Evolutionary conservation across 2,797 vertebrate genomes (phyloP).

Genomic region (Falco naumanni): DNA sequence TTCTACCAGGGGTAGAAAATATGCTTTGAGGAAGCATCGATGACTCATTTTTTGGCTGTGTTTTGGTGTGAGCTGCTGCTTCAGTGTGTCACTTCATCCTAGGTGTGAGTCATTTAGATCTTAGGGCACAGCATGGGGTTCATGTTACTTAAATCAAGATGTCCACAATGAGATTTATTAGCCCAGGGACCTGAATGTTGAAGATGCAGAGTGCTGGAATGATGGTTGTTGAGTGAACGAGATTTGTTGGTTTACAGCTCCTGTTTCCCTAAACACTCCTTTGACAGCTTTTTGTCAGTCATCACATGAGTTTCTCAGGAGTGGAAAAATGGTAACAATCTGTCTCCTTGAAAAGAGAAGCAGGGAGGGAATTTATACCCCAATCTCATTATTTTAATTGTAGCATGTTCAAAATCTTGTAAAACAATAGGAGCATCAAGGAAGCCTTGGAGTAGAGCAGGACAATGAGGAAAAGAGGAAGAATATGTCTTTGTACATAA

Average conservation of each 20-base stretch:
- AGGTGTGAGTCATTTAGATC: background rate
- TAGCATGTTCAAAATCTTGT: constrained; percentile 31
- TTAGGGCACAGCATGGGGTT: background rate
- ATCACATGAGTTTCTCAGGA: constrained; percentile 38
- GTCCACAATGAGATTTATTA: background rate
- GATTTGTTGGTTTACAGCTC: constrained; percentile 31
- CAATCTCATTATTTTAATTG: constrained; percentile 55
- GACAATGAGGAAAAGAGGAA: background rate
- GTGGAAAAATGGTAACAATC: background rate
- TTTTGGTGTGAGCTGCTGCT: background rate
- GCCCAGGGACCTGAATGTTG: background rate
- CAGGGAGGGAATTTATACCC: constrained; percentile 30
- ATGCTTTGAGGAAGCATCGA: background rate
- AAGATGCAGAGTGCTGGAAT: background rate
- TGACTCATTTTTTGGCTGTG: background rate
- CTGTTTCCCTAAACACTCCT: background rate
- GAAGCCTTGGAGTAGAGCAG: constrained; percentile 2
- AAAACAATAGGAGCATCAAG: constrained; percentile 50
- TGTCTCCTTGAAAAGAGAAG: constrained; percentile 37
- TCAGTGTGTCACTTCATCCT: background rate
- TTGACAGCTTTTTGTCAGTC: constrained; percentile 43
- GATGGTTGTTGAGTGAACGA: background rate
- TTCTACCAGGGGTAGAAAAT: background rate
- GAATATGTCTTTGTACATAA: background rate
- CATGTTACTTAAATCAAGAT: background rate